phyloP scores from a whole-genome alignment of 2,888 invertebrate genomes.

The Alloplasta piceator region DNA sequence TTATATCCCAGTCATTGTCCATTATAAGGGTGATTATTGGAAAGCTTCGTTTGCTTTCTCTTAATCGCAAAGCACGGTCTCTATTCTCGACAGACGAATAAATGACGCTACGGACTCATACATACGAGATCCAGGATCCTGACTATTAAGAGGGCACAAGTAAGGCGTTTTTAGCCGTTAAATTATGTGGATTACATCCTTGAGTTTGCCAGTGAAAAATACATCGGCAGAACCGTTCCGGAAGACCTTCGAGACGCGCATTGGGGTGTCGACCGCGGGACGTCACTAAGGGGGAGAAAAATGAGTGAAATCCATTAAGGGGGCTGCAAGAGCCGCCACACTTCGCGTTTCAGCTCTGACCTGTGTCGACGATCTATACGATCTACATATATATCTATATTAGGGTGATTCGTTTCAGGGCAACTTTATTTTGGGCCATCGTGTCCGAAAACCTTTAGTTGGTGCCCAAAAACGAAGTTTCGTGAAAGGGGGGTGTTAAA shows the following conservation, averaged over 20 bases:
- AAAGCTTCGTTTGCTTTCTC: conserved; percentile 22
- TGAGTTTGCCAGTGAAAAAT: too few relatives aligned
- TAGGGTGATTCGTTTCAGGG: too few relatives aligned
- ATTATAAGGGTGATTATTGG: background rate
- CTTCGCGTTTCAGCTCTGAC: conserved; percentile 71
- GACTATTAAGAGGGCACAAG: too few relatives aligned
- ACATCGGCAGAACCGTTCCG: conserved; percentile 2
- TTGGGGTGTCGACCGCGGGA: conserved; percentile 74
- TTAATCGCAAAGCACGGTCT: background rate
- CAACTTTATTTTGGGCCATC: too few relatives aligned
- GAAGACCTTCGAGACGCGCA: conserved; percentile 59
- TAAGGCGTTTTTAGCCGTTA: too few relatives aligned
- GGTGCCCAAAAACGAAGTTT: too few relatives aligned
- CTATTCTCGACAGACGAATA: conserved; percentile 17
- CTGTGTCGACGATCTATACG: conserved; percentile 70
- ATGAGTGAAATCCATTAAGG: conserved; percentile 82
- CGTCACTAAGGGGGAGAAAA: conserved; percentile 80
- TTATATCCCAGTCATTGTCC: conserved; percentile 30
- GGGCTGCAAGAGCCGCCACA: conserved; percentile 61
- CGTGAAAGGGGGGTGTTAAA: too few relatives aligned
- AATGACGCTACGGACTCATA: conserved; percentile 22
- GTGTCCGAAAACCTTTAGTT: too few relatives aligned
- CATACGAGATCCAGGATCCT: background rate
- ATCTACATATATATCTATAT: background rate
- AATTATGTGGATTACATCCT: too few relatives aligned